Base-by-base conservation (phyloP, 1,140 invertebrate species). In the Caenorhabditis tropicalis region DNA sequence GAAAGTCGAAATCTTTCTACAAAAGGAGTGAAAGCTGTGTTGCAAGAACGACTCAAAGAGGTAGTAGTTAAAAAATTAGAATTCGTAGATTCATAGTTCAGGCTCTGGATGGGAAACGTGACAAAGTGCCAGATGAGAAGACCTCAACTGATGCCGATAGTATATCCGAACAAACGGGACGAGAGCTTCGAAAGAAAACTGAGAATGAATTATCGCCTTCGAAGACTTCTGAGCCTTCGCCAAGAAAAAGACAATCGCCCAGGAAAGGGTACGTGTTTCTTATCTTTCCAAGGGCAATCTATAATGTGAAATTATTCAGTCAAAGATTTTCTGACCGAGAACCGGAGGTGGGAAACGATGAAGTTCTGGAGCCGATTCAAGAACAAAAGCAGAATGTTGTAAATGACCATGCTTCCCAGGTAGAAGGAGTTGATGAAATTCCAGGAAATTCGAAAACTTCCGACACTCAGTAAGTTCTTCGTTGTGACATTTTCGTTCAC, bases 1-100 rank as follows among this genome's bases (percentile, higher is more conserved):
- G 91, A 92, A 33, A 91, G 91, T 87, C 85, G 91, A 85, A 89
- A 90, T n/a, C 87, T 92, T 15, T 90, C 92, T 36, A 92, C 92
- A 81, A 88, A 84, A 86, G 92, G 92, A 60, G 92, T 87, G 48
- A 92, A 92, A 87, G 88, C 86, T 43, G 91, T 91, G 43, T 83
- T 92, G 15, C 86, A 89, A 15, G 91, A 92, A 36, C 86, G 92
- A 70, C 88, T 92, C 21, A 91, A 89, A 90, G 89, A 91, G 86
- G 92, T 92, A 88, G n/a, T 33, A 19, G 19, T 5, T 6, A 27
- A 27, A 19, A 65, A 33, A 16, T 33, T 16, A 2, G 4, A 4
- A 16, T 0, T 65, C 10, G 9, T 19, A 29, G 9, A 27, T 2
- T 27, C 33, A 43, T 74, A n/a, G 3, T 74, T 24, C n/a, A 74